phyloP scores from a whole-genome alignment of 2,888 invertebrate genomes.

The Phasia obesa region DNA sequence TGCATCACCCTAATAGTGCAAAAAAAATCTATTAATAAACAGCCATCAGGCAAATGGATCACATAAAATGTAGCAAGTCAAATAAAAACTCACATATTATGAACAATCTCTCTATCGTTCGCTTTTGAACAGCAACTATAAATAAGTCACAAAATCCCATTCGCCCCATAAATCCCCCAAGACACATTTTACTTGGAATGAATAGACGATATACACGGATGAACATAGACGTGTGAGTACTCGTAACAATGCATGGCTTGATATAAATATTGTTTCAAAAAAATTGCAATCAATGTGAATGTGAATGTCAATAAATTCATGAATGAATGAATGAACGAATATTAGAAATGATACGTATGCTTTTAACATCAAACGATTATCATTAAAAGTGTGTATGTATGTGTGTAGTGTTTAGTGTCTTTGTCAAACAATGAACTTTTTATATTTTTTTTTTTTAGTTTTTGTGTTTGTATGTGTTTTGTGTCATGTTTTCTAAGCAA shows the following conservation, averaged over 20 bases:
- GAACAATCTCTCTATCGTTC: not conserved
- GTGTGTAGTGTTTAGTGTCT: not conserved
- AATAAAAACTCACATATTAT: not conserved
- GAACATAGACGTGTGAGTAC: not conserved
- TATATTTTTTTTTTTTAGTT: not conserved
- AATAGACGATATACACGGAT: not conserved
- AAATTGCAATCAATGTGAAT: conserved; percentile 69
- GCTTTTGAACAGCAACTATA: conserved; percentile 23
- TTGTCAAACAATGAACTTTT: not conserved
- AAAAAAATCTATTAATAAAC: not conserved
- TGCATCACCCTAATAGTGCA: not conserved
- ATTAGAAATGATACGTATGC: conserved; percentile 9
- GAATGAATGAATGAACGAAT: conserved; percentile 42
- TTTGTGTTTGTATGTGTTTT: conserved; percentile 6
- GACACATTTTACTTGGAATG: conserved; percentile 24
- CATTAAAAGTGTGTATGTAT: not conserved
- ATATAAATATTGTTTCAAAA: conserved; percentile 45
- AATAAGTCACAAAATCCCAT: not conserved
- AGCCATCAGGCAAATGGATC: not conserved
- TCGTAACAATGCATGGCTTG: conserved; percentile 5
- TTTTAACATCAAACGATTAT: not conserved
- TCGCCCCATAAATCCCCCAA: conserved; percentile 13
- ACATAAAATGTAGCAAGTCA: conserved; percentile 10
- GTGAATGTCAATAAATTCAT: conserved; percentile 52
- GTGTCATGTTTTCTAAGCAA: conserved; percentile 13